phyloP scores from a whole-genome alignment of 2,113 vertebrate genomes.

The Bombycilla garrulus region DNA sequence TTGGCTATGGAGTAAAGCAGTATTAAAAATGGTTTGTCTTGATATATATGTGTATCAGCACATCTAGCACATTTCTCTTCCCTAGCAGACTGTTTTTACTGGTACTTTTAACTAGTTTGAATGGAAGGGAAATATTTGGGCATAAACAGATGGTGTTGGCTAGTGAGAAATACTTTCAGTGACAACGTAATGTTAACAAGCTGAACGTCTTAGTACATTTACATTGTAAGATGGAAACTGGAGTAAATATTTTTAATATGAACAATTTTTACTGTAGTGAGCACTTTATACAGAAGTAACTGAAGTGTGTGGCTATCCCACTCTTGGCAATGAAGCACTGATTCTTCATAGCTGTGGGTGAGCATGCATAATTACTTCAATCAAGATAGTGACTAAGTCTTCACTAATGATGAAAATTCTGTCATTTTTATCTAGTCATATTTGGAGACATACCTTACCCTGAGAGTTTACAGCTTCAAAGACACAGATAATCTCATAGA shows the following conservation, averaged over 20 bases:
- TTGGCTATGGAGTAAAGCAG: not conserved
- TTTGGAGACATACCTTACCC: not conserved
- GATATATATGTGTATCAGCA: not conserved
- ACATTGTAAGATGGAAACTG: not conserved
- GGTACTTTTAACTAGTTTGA: conserved; percentile 26
- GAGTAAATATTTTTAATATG: not conserved
- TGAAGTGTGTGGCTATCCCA: not conserved
- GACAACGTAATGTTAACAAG: not conserved
- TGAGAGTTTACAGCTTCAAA: not conserved
- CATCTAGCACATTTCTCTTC: not conserved
- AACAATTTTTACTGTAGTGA: not conserved
- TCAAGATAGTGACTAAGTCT: not conserved
- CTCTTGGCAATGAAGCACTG: not conserved
- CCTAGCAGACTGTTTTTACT: conserved; percentile 22
- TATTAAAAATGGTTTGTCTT: not conserved
- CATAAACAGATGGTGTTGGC: conserved; percentile 34
- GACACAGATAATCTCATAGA: not conserved
- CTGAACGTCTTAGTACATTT: not conserved
- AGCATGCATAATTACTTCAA: not conserved
- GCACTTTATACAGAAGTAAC: not conserved
- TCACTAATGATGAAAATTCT: not conserved
- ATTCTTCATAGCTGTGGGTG: not conserved
- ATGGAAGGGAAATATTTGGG: conserved; percentile 40
- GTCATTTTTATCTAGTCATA: not conserved
- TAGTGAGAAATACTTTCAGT: conserved; percentile 7